Percentiles rank a stretch among this genome's conserved stretches.
Conservation (phyloP, 2,888 invertebrate genomes). For the Corbicula japonica region DNA sequence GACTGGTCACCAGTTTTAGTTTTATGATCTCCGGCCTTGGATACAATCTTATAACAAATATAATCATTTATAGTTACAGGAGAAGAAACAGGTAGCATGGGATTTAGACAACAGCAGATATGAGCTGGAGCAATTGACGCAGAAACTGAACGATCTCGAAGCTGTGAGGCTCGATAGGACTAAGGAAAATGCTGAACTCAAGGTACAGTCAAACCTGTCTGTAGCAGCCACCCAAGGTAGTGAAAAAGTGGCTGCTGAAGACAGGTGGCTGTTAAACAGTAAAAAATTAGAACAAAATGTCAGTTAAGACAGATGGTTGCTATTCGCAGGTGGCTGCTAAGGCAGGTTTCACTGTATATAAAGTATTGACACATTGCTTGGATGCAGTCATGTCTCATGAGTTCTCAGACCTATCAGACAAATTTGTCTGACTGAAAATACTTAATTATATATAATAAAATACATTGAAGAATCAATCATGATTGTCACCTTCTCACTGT, state of each 20-base stretch:
- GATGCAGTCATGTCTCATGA: no score
- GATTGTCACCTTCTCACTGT: no score
- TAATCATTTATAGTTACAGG: background rate
- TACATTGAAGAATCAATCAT: no score
- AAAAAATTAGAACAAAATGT: background rate
- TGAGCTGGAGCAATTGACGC: constrained; percentile 9
- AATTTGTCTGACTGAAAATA: no score
- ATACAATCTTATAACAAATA: background rate
- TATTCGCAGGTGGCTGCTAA: background rate
- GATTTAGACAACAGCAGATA: background rate
- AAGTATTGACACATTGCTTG: background rate
- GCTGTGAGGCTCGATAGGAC: background rate
- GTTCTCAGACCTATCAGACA: no score
- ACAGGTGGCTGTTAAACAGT: background rate
- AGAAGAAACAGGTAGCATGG: background rate
- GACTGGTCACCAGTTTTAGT: background rate
- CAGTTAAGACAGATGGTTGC: background rate
- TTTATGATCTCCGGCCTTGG: background rate
- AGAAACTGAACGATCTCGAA: background rate
- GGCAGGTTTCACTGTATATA: background rate
- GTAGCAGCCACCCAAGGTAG: background rate
- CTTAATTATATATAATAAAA: no score
- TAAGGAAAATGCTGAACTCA: constrained; percentile 10
- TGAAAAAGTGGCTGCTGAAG: background rate
- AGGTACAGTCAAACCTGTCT: no score